phyloP scores from a whole-genome alignment of 2,888 invertebrate species.

The Dynastes maya region DNA sequence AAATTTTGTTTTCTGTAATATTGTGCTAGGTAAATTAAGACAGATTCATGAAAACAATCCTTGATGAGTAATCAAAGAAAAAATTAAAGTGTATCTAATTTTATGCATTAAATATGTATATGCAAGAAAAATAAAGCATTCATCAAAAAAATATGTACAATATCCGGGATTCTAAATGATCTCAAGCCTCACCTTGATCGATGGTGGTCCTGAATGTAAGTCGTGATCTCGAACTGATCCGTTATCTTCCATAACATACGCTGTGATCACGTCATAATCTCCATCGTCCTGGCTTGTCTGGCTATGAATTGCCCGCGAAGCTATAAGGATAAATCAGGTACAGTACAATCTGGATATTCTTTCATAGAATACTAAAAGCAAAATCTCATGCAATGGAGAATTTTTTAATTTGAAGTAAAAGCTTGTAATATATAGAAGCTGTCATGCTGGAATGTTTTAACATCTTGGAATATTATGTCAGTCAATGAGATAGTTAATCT shows the following conservation, averaged over 20 bases:
- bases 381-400: slow-evolving; percentile 18
- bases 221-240: slow-evolving; percentile 87
- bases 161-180: background rate
- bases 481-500: no score
- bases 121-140: slow-evolving; percentile 41
- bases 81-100: slow-evolving; percentile 26
- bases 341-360: background rate
- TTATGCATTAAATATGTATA: slow-evolving; percentile 41
- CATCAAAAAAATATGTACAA: slow-evolving; percentile 46
- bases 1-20: background rate
- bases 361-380: background rate
- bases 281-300: slow-evolving; percentile 82
- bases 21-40: slow-evolving; percentile 6
- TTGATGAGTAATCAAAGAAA: background rate
- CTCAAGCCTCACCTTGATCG: slow-evolving; percentile 81
- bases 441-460: slow-evolving; percentile 4
- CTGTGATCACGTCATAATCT: slow-evolving; percentile 87
- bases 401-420: slow-evolving; percentile 11
- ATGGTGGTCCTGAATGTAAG: slow-evolving; percentile 83
- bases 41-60: background rate
- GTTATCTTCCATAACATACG: slow-evolving; percentile 86
- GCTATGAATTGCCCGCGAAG: slow-evolving; percentile 67
- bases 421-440: slow-evolving; percentile 7
- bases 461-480: no score
- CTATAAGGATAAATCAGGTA: slow-evolving; percentile 57